A percentile compares a stretch with the other conserved stretches of the same genome.
Conservation (phyloP, 2,797 vertebrate species). For the Typhlichthys eigenmanni region DNA sequence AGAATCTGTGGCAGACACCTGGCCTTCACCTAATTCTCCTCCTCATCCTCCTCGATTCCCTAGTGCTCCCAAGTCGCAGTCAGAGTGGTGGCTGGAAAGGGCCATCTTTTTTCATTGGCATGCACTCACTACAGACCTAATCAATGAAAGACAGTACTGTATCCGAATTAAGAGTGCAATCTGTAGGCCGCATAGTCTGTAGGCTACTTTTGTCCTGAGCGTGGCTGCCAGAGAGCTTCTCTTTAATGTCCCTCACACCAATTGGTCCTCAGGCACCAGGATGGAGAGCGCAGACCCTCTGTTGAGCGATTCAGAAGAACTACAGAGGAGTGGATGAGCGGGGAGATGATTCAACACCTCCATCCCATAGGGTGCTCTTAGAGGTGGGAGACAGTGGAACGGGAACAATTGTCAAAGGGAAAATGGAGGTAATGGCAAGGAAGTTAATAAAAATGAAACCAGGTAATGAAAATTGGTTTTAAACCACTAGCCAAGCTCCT, state of each 20-base stretch:
- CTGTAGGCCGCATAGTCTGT: slow-evolving; percentile 4
- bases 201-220: slow-evolving; percentile 10
- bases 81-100: slow-evolving; percentile 53
- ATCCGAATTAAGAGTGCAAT: not conserved
- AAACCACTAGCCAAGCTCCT: slow-evolving; percentile 81
- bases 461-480: slow-evolving; percentile 84
- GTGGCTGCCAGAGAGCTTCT: slow-evolving; percentile 23
- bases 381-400: slow-evolving; percentile 66
- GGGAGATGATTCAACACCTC: slow-evolving; percentile 48
- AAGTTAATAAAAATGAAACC: slow-evolving; percentile 80
- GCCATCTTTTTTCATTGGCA: slow-evolving; percentile 54
- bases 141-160: slow-evolving; percentile 44
- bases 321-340: slow-evolving; percentile 55
- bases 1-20: slow-evolving; percentile 81
- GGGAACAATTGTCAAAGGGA: slow-evolving; percentile 65
- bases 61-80: slow-evolving; percentile 66
- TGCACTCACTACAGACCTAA: slow-evolving; percentile 62
- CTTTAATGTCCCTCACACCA: slow-evolving; percentile 10
- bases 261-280: slow-evolving; percentile 28
- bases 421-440: slow-evolving; percentile 72
- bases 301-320: slow-evolving; percentile 54
- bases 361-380: slow-evolving; percentile 60
- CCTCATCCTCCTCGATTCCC: slow-evolving; percentile 72
- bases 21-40: slow-evolving; percentile 69
- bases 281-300: slow-evolving; percentile 23